Percentiles rank a stretch among this genome's conserved stretches.
Conservation (phyloP, 2,113 vertebrate genomes). For the Tragelaphus strepsiceros region DNA sequence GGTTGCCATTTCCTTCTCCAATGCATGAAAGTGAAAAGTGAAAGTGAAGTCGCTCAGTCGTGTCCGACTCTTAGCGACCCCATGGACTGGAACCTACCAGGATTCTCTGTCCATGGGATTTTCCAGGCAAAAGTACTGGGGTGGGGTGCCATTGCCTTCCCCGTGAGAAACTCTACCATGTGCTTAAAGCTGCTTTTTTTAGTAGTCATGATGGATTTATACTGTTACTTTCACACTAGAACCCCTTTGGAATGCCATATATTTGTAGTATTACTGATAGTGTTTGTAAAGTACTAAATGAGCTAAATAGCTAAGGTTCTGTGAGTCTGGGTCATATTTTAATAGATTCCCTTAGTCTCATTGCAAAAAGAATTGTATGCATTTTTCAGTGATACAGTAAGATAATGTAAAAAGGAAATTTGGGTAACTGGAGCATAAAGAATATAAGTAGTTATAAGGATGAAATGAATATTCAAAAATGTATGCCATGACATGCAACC, state of each 20-base stretch:
- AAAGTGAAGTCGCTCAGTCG: too few relatives aligned
- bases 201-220: background rate
- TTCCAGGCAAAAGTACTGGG: too few relatives aligned
- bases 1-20: too few relatives aligned
- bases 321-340: background rate
- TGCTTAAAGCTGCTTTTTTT: background rate
- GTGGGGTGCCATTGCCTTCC: too few relatives aligned
- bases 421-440: background rate
- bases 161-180: background rate
- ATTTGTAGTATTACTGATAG: background rate
- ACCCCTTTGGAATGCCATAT: background rate
- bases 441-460: background rate
- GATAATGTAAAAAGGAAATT: background rate
- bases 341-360: background rate
- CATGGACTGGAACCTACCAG: too few relatives aligned
- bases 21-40: too few relatives aligned
- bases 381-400: background rate
- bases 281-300: background rate
- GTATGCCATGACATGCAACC: background rate
- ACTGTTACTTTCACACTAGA: background rate
- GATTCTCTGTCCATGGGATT: too few relatives aligned
- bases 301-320: background rate
- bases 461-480: background rate
- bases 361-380: background rate
- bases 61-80: too few relatives aligned